Evolutionary conservation across 2,888 invertebrate species (phyloP).

Genomic region (Eilema sororculum): DNA sequence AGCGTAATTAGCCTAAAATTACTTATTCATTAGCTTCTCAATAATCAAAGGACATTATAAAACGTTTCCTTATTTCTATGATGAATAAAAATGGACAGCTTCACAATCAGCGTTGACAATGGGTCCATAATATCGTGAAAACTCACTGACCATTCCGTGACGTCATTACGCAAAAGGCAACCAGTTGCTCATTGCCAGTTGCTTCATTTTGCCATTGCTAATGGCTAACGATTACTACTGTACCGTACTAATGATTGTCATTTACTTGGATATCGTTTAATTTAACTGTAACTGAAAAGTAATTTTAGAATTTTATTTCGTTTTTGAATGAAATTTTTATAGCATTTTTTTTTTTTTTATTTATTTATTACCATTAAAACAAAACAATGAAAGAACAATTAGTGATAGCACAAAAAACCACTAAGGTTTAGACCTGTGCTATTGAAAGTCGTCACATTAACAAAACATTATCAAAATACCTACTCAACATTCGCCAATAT

Average conservation of each 20-base stretch:
- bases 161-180: slow-evolving; percentile 27
- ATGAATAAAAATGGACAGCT: slow-evolving; percentile 39
- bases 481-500: too few species aligned
- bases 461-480: too few species aligned
- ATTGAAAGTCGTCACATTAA: too few species aligned
- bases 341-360: too few species aligned
- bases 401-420: too few species aligned
- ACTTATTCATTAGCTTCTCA: slow-evolving; percentile 13
- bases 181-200: slow-evolving; percentile 27
- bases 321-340: too few species aligned
- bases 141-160: slow-evolving; percentile 20
- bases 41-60: slow-evolving; percentile 20
- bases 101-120: slow-evolving; percentile 47
- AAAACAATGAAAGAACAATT: too few species aligned
- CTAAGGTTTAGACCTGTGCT: too few species aligned
- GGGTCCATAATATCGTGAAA: slow-evolving; percentile 57
- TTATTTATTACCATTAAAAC: too few species aligned
- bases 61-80: slow-evolving; percentile 20
- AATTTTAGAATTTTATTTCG: neutral
- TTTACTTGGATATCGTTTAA: slow-evolving; percentile 2
- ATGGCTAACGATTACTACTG: slow-evolving; percentile 25
- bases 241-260: slow-evolving; percentile 13
- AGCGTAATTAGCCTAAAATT: slow-evolving; percentile 24
- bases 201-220: slow-evolving; percentile 31
- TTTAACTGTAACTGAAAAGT: neutral